These are phyloP conservation scores for Burhinus oedicnemus DNA, from an alignment of 2,113 vertebrate genomes.

Conservation along the genomic window DNA sequence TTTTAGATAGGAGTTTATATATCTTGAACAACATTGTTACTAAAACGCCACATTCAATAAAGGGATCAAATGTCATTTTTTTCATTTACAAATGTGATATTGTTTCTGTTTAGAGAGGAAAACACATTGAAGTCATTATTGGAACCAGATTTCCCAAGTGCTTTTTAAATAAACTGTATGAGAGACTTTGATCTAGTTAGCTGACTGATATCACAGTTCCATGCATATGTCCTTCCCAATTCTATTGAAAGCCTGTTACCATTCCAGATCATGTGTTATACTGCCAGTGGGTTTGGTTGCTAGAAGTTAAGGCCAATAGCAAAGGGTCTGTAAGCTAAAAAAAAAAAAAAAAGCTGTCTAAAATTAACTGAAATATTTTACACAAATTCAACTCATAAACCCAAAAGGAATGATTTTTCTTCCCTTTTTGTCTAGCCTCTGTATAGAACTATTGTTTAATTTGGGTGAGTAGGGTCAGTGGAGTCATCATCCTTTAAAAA, in stretches of 20 bases:
- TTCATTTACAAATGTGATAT: conserved; percentile 41
- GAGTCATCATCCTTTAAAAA: not conserved
- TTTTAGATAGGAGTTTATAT: conserved; percentile 9
- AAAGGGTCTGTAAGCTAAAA: not conserved
- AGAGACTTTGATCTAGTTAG: conserved; percentile 63
- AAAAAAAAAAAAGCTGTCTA: not conserved
- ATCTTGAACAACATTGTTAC: not conserved
- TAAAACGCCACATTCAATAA: not conserved
- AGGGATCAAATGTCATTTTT: not conserved
- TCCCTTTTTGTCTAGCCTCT: not conserved
- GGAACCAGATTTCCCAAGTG: conserved; percentile 48
- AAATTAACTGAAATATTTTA: not conserved
- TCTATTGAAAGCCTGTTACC: not conserved
- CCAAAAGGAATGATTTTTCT: not conserved
- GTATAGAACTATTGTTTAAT: not conserved
- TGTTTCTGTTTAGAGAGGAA: conserved; percentile 55
- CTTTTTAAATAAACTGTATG: conserved; percentile 64
- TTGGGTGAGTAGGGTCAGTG: not conserved
- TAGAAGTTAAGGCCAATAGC: not conserved
- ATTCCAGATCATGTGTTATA: not conserved
- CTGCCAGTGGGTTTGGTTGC: not conserved
- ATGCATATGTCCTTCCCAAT: not conserved
- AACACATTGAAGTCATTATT: conserved; percentile 62
- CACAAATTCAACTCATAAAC: not conserved
- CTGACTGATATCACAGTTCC: not conserved